These are phyloP conservation scores for Tamias sibiricus DNA, from an alignment of 2,113 vertebrate genomes.

Conservation along the genomic window DNA sequence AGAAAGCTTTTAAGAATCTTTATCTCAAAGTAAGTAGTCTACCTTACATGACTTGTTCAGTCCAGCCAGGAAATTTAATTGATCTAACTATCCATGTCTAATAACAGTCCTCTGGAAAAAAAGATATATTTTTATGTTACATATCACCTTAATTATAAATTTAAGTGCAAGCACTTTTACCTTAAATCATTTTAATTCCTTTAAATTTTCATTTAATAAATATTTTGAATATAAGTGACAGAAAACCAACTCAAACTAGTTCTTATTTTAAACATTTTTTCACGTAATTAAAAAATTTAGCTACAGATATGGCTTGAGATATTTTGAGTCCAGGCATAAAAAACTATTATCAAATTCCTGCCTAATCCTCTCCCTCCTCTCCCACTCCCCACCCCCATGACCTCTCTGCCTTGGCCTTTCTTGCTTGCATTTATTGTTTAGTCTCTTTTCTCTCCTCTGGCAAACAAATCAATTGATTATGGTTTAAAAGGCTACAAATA, in stretches of 20 bases:
- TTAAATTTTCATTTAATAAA: conserved; percentile 4
- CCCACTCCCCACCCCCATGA: background rate
- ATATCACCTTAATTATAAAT: background rate
- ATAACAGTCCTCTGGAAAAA: background rate
- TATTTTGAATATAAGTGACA: background rate
- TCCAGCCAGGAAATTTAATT: background rate
- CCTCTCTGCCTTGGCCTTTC: background rate
- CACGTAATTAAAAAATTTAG: background rate
- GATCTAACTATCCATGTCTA: conserved; percentile 10
- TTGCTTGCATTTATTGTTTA: background rate
- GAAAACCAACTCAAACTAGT: background rate
- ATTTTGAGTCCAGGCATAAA: background rate
- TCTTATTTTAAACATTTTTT: background rate
- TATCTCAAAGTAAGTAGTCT: background rate
- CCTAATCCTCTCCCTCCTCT: too few relatives aligned
- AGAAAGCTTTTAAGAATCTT: background rate
- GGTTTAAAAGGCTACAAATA: background rate
- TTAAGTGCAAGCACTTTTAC: background rate
- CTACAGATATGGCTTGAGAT: background rate
- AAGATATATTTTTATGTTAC: background rate
- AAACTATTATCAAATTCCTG: background rate
- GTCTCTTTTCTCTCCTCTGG: background rate
- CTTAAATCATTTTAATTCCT: conserved; percentile 20
- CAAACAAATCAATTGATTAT: background rate
- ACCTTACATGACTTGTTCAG: background rate